phyloP scores from a whole-genome alignment of 2,888 invertebrate species.

The Smittia sp. region DNA sequence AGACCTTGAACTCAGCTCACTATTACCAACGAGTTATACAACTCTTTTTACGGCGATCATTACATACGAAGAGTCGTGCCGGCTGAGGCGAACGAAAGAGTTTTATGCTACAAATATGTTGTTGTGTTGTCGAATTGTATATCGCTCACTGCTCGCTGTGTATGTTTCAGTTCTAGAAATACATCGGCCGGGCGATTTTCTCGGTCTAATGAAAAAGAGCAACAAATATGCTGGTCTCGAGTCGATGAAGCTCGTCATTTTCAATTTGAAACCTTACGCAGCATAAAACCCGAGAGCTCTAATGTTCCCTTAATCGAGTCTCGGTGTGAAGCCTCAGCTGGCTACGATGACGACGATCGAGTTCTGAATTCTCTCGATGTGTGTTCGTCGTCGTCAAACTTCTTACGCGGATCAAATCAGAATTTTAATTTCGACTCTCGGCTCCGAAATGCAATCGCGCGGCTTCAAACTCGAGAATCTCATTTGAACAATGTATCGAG shows the following conservation, averaged over 20 bases:
- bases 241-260: slow-evolving; percentile 18
- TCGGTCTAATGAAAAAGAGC: slow-evolving; percentile 1
- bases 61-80: slow-evolving; percentile 35
- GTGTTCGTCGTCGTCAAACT: no score
- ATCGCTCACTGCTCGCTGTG: not conserved
- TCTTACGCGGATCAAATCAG: no score
- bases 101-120: slow-evolving; percentile 31
- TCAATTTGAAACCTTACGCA: slow-evolving; percentile 1
- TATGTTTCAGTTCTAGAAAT: slow-evolving; percentile 20
- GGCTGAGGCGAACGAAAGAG: slow-evolving; percentile 16
- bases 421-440: no score
- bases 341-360: not conserved
- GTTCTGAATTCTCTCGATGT: not conserved
- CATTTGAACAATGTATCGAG: not conserved
- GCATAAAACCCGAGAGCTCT: slow-evolving; percentile 7
- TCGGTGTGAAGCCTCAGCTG: slow-evolving; percentile 11
- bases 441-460: no score
- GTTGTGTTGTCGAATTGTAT: not conserved
- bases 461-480: not conserved
- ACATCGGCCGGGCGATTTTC: not conserved
- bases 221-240: slow-evolving; percentile 17
- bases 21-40: slow-evolving; percentile 40
- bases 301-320: slow-evolving; percentile 9
- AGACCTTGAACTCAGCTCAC: slow-evolving; percentile 41
- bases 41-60: slow-evolving; percentile 38